Conservation (phyloP, 2,797 vertebrate species). For the Morus bassanus region DNA sequence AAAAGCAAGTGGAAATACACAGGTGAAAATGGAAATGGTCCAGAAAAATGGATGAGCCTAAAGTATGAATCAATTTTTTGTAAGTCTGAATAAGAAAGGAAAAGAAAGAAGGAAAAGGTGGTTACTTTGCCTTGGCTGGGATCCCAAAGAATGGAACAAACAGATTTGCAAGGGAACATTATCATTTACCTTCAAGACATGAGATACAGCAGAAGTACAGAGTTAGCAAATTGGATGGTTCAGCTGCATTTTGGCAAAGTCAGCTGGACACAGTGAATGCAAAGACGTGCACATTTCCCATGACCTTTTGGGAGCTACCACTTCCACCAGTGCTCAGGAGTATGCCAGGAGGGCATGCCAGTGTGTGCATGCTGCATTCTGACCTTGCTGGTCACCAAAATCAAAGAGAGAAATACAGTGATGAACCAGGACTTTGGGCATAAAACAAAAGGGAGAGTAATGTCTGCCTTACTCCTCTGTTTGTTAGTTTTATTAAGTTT, state of each 20-base stretch:
- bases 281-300: background rate
- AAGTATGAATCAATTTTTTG: background rate
- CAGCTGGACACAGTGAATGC: background rate
- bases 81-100: background rate
- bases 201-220: background rate
- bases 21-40: background rate
- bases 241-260: background rate
- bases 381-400: background rate
- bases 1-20: background rate
- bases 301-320: background rate
- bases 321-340: background rate
- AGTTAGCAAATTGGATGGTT: background rate
- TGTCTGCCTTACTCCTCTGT: background rate
- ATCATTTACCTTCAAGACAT: background rate
- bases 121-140: background rate
- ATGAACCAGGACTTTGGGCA: background rate
- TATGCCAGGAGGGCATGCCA: background rate
- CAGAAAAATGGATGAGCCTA: background rate
- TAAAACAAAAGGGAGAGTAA: background rate
- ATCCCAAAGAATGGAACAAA: background rate
- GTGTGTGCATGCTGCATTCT: background rate
- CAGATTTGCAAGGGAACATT: background rate
- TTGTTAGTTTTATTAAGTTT: background rate
- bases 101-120: background rate
- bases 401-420: background rate